phyloP scores from a whole-genome alignment of 1,140 invertebrate species.

The Globodera ellingtonae region DNA sequence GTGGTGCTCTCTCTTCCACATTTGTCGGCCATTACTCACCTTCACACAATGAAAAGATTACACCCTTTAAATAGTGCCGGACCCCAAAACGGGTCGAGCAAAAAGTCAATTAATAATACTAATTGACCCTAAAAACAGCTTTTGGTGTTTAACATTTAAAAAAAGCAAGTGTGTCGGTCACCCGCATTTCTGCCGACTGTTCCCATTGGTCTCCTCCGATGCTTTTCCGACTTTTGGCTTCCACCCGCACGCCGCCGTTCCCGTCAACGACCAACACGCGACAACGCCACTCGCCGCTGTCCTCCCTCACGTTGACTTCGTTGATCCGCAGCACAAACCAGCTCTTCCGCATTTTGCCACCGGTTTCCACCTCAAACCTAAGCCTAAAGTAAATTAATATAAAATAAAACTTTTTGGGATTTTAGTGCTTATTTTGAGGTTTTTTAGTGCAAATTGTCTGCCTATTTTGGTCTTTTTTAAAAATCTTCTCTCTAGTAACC shows the following conservation, averaged over 20 bases:
- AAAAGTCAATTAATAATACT: too few species aligned
- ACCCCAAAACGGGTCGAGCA: too few species aligned
- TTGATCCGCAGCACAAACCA: background rate
- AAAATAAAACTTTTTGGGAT: too few species aligned
- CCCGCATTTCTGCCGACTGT: background rate
- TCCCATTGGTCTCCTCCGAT: background rate
- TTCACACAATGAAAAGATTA: background rate
- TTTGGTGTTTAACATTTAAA: too few species aligned
- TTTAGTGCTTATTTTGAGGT: too few species aligned
- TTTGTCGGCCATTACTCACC: background rate
- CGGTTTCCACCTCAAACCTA: background rate
- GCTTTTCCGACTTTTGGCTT: background rate
- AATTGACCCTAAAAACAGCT: too few species aligned
- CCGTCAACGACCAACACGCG: background rate
- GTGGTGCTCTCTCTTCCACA: background rate
- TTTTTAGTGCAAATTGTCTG: too few species aligned
- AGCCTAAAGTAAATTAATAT: too few species aligned
- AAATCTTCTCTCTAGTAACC: too few species aligned
- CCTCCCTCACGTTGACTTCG: background rate
- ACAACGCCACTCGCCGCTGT: background rate
- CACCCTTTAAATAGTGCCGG: background rate
- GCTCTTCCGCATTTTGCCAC: background rate
- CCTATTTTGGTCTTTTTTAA: too few species aligned
- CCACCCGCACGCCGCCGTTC: background rate
- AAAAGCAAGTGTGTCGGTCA: too few species aligned